Percentiles rank a stretch among this genome's conserved stretches.
Evolutionary conservation across 2,888 invertebrate genomes (phyloP).

Genomic region (Tribolium freemani): DNA sequence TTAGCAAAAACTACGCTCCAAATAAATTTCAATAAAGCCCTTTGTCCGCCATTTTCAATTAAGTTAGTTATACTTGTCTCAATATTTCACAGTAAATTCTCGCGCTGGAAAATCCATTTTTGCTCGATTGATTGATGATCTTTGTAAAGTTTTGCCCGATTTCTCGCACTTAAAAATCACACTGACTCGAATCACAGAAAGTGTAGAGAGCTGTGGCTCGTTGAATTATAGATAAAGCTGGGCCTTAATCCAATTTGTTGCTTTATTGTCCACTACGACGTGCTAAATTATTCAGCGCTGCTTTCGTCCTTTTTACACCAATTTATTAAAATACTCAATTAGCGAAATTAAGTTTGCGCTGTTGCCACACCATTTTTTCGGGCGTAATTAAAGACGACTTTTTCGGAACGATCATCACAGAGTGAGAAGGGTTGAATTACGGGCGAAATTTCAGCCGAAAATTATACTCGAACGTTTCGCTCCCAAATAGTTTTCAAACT

Average conservation of each 20-base stretch:
- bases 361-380: no score
- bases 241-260: slow-evolving; percentile 30
- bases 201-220: background rate
- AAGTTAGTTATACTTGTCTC: background rate
- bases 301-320: background rate
- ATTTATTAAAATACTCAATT: background rate
- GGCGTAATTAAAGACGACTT: no score
- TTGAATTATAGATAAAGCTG: slow-evolving; percentile 22
- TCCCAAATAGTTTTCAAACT: slow-evolving; percentile 7
- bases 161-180: background rate
- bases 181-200: background rate
- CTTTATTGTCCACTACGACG: slow-evolving; percentile 26
- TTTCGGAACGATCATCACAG: background rate
- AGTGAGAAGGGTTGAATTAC: background rate
- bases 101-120: background rate
- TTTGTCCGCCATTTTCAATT: background rate
- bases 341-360: background rate
- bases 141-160: background rate
- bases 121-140: background rate
- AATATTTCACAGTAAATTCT: background rate
- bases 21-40: background rate
- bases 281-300: slow-evolving; percentile 21
- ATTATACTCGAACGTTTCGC: background rate
- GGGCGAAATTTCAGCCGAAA: background rate
- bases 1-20: no score